Evolutionary conservation across 2,113 vertebrate genomes (phyloP).

Genomic region (Romanogobio albipinnatus): DNA sequence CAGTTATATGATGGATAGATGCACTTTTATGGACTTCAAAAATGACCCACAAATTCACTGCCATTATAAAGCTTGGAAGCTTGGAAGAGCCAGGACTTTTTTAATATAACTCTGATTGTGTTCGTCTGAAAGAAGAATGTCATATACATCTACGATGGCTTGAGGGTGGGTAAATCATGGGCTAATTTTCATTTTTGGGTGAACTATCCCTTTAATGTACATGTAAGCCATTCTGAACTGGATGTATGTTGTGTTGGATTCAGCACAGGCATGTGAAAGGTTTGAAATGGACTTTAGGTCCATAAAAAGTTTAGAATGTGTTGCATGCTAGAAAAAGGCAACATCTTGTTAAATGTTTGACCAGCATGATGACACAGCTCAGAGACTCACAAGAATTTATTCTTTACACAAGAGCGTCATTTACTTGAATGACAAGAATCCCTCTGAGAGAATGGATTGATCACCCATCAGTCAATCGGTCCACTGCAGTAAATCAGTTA

Average conservation of each 20-base stretch:
- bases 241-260: neutral
- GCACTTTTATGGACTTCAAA: too few species aligned
- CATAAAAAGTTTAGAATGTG: neutral
- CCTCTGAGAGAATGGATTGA: neutral
- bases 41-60: too few species aligned
- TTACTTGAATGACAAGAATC: neutral
- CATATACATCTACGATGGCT: too few species aligned
- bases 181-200: too few species aligned
- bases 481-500: slow-evolving; percentile 6
- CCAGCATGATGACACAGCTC: neutral
- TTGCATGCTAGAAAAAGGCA: neutral
- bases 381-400: too few species aligned
- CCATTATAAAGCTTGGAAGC: too few species aligned
- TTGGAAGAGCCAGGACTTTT: too few species aligned
- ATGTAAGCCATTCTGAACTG: neutral
- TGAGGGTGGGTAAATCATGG: too few species aligned
- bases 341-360: neutral
- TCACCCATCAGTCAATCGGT: slow-evolving; percentile 19
- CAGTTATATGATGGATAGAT: too few species aligned
- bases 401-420: neutral
- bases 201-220: too few species aligned
- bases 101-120: too few species aligned
- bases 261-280: neutral
- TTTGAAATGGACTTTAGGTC: neutral
- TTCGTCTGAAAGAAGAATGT: too few species aligned